Evolutionary conservation across 2,888 invertebrate genomes (phyloP), one percentile per base, ranked within the genome.

Genomic region (Nebria brevicollis): DNA sequence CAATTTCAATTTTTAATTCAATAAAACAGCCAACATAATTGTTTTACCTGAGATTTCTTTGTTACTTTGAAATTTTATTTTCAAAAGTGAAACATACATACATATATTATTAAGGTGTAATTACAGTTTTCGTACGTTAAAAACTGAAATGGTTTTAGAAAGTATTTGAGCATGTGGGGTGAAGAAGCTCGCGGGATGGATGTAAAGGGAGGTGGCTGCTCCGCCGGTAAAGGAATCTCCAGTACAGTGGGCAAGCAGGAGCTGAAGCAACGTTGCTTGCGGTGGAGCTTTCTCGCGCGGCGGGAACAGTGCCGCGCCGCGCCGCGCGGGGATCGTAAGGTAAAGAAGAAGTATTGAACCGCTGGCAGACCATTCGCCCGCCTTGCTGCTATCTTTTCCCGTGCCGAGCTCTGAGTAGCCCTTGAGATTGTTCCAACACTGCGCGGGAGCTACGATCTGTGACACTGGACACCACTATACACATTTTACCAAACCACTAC

Each of bases 301-400:
- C 34, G 74, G 54, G 13, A 13, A 73, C 26, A 13, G 43, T 15
- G 75, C 70, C 64, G 66, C 43, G 75, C 83, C 82, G 78, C 81
- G 84, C 81, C 83, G 83, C 82, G 85, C 84, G 84, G 85, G 85
- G 85, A 84, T 86, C 86, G 86, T 86, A 86, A 87, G 86, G 86
- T 86, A 85, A 86, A 86, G 86, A 85, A 86, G 86, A 87, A 87
- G 87, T 87, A 87, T 87, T 87, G 87, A 87, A 87, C 87, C 86
- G 85, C 86, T 86, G 80, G 80, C 54, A 68, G 80, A 80, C 26
- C 54, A 26, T 42, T 64, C 72, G 77, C 77, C 64, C 54, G 54
- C 54, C 54, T 54, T 54, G 54, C 34, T 34, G 54, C 54, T 54
- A 8, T 54, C 54, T 54, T 54, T 54, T 54, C 54, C 54, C 13